Percentiles rank a stretch among this genome's conserved stretches.
These are phyloP conservation scores for Vipera latastei DNA, from an alignment of 2,797 vertebrate genomes.

Conservation along the genomic window DNA sequence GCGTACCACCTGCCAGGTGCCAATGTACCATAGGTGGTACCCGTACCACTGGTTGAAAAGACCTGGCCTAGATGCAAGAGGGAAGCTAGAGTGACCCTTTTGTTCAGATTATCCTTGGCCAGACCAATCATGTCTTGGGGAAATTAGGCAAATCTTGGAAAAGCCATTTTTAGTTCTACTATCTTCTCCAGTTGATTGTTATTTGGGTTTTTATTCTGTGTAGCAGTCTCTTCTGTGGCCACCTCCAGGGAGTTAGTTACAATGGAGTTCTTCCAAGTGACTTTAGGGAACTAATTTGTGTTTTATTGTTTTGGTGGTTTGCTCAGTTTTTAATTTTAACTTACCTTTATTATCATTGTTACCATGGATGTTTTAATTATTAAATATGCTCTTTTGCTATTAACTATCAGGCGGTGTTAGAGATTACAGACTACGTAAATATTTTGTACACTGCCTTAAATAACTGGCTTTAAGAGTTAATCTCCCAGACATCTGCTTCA, in stretches of 20 bases:
- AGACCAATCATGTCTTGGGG: neutral
- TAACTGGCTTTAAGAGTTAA: neutral
- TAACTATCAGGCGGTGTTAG: neutral
- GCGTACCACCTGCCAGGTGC: too few species aligned
- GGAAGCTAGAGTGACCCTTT: neutral
- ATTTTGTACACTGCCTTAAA: neutral
- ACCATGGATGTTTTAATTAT: neutral
- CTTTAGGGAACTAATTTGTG: neutral
- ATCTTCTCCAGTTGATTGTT: neutral
- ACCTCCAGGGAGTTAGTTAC: neutral
- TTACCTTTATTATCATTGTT: neutral
- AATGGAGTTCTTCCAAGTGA: neutral
- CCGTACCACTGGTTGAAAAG: too few species aligned
- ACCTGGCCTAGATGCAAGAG: neutral
- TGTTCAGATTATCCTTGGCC: neutral
- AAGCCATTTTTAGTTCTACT: neutral
- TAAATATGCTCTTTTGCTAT: neutral
- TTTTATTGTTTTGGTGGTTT: neutral
- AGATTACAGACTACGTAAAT: neutral
- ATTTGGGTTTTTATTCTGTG: neutral
- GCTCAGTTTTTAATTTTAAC: neutral
- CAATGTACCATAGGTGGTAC: too few species aligned
- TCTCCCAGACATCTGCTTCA: neutral
- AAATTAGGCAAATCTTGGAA: neutral
- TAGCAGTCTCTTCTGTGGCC: neutral